Evolutionary conservation across 2,113 vertebrate genomes (phyloP).

Genomic region (Amphilophus citrinellus): DNA sequence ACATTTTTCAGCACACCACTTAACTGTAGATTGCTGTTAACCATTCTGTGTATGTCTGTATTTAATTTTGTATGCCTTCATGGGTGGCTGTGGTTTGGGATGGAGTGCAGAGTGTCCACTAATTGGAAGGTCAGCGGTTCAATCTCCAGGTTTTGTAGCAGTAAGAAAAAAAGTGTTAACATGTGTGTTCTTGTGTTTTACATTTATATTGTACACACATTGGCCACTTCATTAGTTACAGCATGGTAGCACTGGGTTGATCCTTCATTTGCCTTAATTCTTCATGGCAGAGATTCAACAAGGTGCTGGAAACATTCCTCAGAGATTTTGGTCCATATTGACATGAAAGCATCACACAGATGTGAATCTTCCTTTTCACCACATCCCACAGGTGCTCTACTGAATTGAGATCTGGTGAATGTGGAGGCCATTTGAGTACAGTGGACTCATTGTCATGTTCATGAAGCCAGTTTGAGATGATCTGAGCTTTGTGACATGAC

Average conservation of each 20-base stretch:
- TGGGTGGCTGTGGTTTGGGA: neutral
- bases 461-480: too few relatives aligned
- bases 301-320: neutral
- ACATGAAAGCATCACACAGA: neutral
- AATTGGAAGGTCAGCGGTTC: constrained; percentile 2
- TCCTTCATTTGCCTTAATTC: neutral
- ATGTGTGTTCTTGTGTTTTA: neutral
- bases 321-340: neutral
- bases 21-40: neutral
- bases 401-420: neutral
- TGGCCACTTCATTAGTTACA: neutral
- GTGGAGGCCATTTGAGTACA: neutral
- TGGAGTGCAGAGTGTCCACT: neutral
- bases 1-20: constrained; percentile 4
- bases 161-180: neutral
- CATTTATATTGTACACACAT: neutral
- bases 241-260: neutral
- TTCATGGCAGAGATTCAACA: neutral
- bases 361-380: neutral
- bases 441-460: neutral
- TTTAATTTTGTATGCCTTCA: constrained; percentile 3
- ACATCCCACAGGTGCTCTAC: neutral
- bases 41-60: neutral
- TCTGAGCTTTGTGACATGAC: too few relatives aligned
- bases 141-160: neutral